phyloP scores from a whole-genome alignment of 2,113 vertebrate genomes.

The Cinclus cinclus region DNA sequence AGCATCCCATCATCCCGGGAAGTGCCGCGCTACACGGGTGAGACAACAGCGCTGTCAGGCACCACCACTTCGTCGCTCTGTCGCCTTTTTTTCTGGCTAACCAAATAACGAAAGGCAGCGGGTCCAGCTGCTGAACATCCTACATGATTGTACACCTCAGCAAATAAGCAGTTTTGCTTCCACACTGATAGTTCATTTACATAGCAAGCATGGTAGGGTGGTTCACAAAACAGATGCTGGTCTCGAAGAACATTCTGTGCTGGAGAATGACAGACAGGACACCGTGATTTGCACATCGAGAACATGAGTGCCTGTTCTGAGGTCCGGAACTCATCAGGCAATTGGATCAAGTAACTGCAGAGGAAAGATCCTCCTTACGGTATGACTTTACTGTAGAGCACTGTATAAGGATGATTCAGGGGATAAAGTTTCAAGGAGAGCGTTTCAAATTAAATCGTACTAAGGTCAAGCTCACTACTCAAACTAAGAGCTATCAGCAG shows the following conservation, averaged over 20 bases:
- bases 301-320: background rate
- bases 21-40: accelerated
- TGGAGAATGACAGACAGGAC: background rate
- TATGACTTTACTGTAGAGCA: background rate
- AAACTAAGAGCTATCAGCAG: background rate
- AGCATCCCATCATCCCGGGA: background rate
- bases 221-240: background rate
- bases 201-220: accelerated
- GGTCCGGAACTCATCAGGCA: background rate
- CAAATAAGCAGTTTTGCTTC: background rate
- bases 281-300: background rate
- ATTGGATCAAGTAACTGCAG: background rate
- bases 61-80: background rate
- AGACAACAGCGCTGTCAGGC: accelerated
- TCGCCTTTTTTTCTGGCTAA: background rate
- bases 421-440: background rate
- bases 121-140: background rate
- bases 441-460: background rate
- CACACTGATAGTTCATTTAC: accelerated
- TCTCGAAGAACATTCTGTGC: background rate
- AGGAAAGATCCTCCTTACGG: background rate
- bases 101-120: background rate
- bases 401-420: background rate
- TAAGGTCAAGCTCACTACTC: background rate
- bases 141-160: background rate